phyloP scores from a whole-genome alignment of 2,113 vertebrate species.

The Chaenogobius annularis region DNA sequence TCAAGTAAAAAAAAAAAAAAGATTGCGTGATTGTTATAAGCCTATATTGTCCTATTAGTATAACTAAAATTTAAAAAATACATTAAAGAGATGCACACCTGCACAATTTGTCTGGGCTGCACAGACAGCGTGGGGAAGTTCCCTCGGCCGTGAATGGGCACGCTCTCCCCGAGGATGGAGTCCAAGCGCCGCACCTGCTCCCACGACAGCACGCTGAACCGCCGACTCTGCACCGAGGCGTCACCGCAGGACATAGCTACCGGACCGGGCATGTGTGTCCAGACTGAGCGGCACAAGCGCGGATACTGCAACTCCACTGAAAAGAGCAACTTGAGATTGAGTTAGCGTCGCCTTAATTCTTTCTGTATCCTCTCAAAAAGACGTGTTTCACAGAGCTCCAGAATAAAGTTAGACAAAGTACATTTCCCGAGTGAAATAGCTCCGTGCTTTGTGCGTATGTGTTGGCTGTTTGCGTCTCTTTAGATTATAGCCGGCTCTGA shows the following conservation, averaged over 20 bases:
- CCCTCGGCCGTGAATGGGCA: slow-evolving; percentile 93
- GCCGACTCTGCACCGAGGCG: slow-evolving; percentile 74
- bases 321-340: background rate
- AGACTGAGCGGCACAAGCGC: background rate
- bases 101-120: slow-evolving; percentile 86
- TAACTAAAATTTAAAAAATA: background rate
- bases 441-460: background rate
- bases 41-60: background rate
- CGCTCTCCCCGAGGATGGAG: slow-evolving; percentile 87
- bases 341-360: background rate
- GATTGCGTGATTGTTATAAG: background rate
- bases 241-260: slow-evolving; percentile 72
- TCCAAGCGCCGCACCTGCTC: slow-evolving; percentile 90
- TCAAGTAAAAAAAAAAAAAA: background rate
- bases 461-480: slow-evolving; percentile 11
- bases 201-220: slow-evolving; percentile 87
- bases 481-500: slow-evolving; percentile 15
- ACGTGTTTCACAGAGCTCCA: background rate
- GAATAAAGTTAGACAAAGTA: slow-evolving; percentile 7
- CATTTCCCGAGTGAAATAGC: slow-evolving; percentile 36
- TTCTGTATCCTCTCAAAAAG: slow-evolving; percentile 11
- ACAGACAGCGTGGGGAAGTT: slow-evolving; percentile 94
- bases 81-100: slow-evolving; percentile 76
- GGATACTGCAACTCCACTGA: slow-evolving; percentile 9
- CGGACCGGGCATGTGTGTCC: slow-evolving; percentile 24